These are phyloP conservation scores for Drosophila helvetica DNA, from an alignment of 2,888 invertebrate species.

Conservation along the genomic window DNA sequence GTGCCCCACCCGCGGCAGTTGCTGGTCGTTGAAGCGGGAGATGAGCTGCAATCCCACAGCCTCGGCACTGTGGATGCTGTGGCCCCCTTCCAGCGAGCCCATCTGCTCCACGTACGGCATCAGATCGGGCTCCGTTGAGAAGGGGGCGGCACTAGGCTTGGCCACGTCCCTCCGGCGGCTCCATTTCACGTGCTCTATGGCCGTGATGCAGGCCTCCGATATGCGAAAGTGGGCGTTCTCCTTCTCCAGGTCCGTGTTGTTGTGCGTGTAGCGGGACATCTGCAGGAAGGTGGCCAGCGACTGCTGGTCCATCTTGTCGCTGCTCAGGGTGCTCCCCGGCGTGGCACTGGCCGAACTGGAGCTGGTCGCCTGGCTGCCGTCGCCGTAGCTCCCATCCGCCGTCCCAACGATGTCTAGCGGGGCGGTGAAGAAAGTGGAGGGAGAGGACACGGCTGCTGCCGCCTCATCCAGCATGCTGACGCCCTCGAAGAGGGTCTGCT, in stretches of 20 bases:
- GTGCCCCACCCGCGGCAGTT: conserved; percentile 90
- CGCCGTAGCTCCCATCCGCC: neutral
- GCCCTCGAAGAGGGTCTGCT: conserved; percentile 79
- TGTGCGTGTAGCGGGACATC: conserved; percentile 88
- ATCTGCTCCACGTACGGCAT: conserved; percentile 72
- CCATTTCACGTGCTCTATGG: conserved; percentile 90
- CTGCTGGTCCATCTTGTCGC: conserved; percentile 84
- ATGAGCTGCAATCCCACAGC: conserved; percentile 91
- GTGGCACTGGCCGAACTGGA: conserved; percentile 51
- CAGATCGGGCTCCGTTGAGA: conserved; percentile 14
- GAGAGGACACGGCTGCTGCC: neutral
- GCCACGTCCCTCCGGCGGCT: conserved; percentile 80
- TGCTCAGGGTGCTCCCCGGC: conserved; percentile 48
- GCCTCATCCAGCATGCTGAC: conserved; percentile 68
- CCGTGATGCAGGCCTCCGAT: conserved; percentile 92
- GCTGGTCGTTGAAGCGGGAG: conserved; percentile 90
- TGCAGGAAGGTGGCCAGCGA: conserved; percentile 89
- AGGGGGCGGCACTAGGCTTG: neutral
- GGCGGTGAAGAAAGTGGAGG: neutral
- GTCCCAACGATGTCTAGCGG: conserved; percentile 53
- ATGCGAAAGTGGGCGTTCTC: conserved; percentile 95
- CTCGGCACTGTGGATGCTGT: conserved; percentile 88
- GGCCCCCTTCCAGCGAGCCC: neutral
- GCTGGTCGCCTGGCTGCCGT: conserved; percentile 20
- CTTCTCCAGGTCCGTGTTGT: conserved; percentile 91